A percentile compares a stretch with the other conserved stretches of the same genome.
Evolutionary conservation across 92 coral and sea anemone species (phyloP).

Genomic region (Porites cylindrica): DNA sequence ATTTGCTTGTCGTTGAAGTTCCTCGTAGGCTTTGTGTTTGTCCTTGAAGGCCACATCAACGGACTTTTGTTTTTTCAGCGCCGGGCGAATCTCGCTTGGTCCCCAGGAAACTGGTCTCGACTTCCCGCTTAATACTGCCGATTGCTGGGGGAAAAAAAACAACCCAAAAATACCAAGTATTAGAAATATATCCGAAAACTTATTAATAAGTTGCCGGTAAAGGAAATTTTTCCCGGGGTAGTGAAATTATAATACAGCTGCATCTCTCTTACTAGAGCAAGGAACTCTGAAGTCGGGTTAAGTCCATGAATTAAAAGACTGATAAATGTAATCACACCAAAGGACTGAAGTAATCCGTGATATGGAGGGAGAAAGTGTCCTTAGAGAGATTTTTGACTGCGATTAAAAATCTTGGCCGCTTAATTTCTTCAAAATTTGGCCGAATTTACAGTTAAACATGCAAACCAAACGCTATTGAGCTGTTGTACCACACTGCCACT

Average conservation of each 20-base stretch:
- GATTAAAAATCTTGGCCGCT: too few relatives aligned
- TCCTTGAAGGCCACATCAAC: constrained; percentile 63
- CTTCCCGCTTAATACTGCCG: constrained; percentile 46
- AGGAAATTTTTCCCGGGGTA: too few relatives aligned
- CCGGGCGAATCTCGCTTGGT: constrained; percentile 19
- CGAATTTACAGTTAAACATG: not conserved
- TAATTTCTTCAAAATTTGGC: not conserved
- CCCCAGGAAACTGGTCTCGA: constrained; percentile 48
- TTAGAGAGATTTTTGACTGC: too few relatives aligned
- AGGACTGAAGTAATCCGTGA: too few relatives aligned
- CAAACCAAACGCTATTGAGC: too few relatives aligned
- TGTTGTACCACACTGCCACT: too few relatives aligned
- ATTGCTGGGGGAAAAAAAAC: constrained; percentile 20
- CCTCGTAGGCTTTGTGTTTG: constrained; percentile 63
- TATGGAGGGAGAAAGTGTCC: not conserved
- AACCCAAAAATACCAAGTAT: not conserved
- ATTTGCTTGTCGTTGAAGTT: constrained; percentile 72
- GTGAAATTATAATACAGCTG: too few relatives aligned
- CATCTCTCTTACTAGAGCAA: too few relatives aligned
- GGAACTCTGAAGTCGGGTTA: too few relatives aligned
- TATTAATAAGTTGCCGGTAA: too few relatives aligned
- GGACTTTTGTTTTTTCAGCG: constrained; percentile 18
- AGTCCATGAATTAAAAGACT: too few relatives aligned
- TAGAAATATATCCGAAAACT: not conserved
- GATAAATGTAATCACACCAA: too few relatives aligned